phyloP scores from a whole-genome alignment of 2,888 invertebrate genomes.

The Apocheima hispidaria region DNA sequence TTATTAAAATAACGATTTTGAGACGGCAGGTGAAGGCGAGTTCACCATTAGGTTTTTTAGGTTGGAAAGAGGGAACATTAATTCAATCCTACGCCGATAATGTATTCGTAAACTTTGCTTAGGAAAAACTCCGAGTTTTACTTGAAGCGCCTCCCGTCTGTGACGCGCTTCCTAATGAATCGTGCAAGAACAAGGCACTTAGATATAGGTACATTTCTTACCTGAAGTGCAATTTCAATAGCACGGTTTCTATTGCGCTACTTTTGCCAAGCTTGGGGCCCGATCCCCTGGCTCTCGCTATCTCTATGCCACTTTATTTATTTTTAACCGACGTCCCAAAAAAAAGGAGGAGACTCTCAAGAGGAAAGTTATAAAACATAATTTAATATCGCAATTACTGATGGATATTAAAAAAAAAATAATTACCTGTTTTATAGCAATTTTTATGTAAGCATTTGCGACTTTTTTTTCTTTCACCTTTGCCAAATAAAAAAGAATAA shows the following conservation, averaged over 20 bases:
- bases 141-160: background rate
- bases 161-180: background rate
- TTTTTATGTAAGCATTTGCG: no score
- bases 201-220: background rate
- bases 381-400: no score
- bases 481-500: no score
- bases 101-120: conserved; percentile 56
- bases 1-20: conserved; percentile 53
- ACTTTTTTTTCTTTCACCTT: no score
- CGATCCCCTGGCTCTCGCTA: no score
- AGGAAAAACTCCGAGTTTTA: conserved; percentile 38
- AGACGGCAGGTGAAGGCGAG: conserved; percentile 47
- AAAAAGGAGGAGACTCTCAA: no score
- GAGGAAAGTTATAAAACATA: no score
- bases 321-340: no score
- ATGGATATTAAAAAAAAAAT: no score
- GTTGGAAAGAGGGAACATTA: conserved; percentile 54
- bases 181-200: background rate
- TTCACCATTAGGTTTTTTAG: conserved; percentile 49
- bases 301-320: no score
- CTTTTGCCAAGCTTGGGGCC: no score
- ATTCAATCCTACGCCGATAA: conserved; percentile 57
- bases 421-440: no score
- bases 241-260: background rate
- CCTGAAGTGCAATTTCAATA: background rate